Evolutionary conservation across 2,113 vertebrate species (phyloP).

Genomic region (Bombycilla garrulus): DNA sequence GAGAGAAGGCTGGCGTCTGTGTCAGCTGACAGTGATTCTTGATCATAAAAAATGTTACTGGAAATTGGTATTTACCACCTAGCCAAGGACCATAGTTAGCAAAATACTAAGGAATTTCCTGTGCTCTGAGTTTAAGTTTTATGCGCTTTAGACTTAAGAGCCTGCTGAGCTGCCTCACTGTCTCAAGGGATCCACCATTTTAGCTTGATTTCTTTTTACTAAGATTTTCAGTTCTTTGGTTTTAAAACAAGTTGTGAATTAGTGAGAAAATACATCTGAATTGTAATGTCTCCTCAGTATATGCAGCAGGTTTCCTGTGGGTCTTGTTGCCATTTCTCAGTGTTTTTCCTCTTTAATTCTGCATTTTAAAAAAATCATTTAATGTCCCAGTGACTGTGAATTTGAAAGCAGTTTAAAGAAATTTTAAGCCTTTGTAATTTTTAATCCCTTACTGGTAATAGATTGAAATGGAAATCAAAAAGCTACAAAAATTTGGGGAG

Average conservation of each 20-base stretch:
- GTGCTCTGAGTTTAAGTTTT: not conserved
- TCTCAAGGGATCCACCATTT: not conserved
- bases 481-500: not conserved
- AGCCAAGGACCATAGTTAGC: not conserved
- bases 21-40: not conserved
- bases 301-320: not conserved
- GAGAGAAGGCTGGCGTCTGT: not conserved
- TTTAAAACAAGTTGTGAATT: not conserved
- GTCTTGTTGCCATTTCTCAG: not conserved
- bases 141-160: not conserved
- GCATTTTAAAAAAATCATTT: not conserved
- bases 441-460: slow-evolving; percentile 29
- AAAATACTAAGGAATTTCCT: not conserved
- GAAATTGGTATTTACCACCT: not conserved
- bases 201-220: not conserved
- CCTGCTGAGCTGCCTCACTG: not conserved
- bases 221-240: not conserved
- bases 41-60: not conserved
- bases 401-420: slow-evolving; percentile 38
- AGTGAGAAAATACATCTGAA: not conserved
- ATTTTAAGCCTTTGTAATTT: not conserved
- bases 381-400: not conserved
- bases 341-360: slow-evolving; percentile 8
- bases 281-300: not conserved
- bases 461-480: slow-evolving; percentile 37